Evolutionary conservation across 2,113 vertebrate species (phyloP).

Genomic region (Agapornis roseicollis): DNA sequence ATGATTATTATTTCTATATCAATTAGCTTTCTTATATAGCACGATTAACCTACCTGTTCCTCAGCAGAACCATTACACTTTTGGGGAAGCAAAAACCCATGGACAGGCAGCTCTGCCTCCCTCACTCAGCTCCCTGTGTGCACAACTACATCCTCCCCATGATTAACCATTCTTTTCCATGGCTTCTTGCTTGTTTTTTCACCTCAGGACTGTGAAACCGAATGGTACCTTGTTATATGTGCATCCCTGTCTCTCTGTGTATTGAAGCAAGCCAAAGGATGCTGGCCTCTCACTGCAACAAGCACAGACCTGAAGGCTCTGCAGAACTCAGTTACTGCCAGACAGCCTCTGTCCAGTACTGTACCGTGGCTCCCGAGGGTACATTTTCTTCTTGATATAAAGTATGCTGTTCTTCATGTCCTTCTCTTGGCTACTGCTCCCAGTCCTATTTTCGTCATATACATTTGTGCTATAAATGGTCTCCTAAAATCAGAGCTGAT

Average conservation of each 20-base stretch:
- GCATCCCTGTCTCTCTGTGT: background rate
- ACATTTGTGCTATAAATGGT: conserved; percentile 47
- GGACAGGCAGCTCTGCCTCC: background rate
- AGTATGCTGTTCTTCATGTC: background rate
- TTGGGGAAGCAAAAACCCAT: background rate
- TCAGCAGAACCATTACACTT: background rate
- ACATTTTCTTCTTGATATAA: conserved; percentile 11
- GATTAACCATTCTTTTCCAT: background rate
- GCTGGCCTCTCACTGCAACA: background rate
- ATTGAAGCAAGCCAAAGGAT: background rate
- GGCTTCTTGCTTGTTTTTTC: background rate
- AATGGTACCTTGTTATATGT: background rate
- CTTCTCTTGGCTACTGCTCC: conserved; percentile 3
- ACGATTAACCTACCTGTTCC: background rate
- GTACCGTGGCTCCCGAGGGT: background rate
- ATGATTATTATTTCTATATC: too few species aligned
- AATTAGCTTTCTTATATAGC: background rate
- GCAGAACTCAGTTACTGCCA: background rate
- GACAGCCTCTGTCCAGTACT: background rate
- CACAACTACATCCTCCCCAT: background rate
- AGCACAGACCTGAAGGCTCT: conserved; percentile 22
- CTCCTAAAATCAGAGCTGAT: conserved; percentile 46
- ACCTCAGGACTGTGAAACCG: accelerated
- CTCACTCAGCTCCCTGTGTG: accelerated
- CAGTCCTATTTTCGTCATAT: conserved; percentile 51